Evolutionary conservation across 2,797 vertebrate species (phyloP), one percentile per base, ranked within the genome.

Genomic region (Aulostomus chinensis): DNA sequence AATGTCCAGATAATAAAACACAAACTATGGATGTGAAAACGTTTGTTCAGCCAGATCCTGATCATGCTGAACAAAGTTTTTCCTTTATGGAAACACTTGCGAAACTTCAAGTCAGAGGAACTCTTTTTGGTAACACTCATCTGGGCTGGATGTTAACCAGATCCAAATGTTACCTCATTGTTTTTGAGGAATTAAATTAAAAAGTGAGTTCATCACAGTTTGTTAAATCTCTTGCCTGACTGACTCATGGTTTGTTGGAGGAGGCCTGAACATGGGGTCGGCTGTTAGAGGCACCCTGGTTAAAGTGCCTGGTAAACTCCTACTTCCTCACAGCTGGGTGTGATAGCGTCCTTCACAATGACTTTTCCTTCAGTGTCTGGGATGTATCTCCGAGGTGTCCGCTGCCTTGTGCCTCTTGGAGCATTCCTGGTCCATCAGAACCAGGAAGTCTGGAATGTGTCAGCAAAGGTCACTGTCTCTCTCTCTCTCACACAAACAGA

Each of bases 81-180:
- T 75, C 57, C 56, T 40, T 73, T 45, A 29, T 78, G 81, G 80
- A 84, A 86, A 81, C 49, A 2, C 25, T 71, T 17, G n/a, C 16
- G 32, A 63, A 65, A 38, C 31, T 28, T 63, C 28, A 16, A 21
- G 31, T 57, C 31, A 1, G 45, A 47, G 34, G n/a, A 55, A 41
- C 72, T 66, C 39, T 73, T 60, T 60, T 46, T 77, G 80, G 81
- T 85, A 84, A 78, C 77, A 64, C 69, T 72, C 71, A 79, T 61
- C 28, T 56, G 57, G 31, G 22, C 36, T 65, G 58, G 41, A 55
- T 35, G 21, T 14, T 55, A 69, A 73, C 42, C 51, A 41, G 53
- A 57, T 75, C 61, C 76, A 77, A 73, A 64, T 36, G 49, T 68
- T 63, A 45, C 57, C 17, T 72, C 58, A 49, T 9, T 62, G 70